These are phyloP conservation scores for Palloptera scutellata DNA, from an alignment of 2,888 invertebrate species.

Conservation along the genomic window DNA sequence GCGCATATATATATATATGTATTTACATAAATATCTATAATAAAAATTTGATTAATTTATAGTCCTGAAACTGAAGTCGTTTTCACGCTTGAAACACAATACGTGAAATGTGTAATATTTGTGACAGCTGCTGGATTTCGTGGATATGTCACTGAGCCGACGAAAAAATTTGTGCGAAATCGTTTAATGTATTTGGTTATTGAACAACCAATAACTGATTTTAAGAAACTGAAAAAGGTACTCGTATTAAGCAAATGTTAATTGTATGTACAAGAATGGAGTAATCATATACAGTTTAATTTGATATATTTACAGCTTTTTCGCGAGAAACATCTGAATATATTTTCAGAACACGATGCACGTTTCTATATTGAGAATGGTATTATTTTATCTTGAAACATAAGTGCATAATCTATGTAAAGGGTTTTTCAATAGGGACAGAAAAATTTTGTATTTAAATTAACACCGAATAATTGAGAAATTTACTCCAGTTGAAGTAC, in stretches of 20 bases:
- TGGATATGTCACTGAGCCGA: conserved; percentile 50
- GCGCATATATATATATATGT: no score
- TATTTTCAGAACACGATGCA: conserved; percentile 58
- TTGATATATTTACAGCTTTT: conserved; percentile 42
- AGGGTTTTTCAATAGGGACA: no score
- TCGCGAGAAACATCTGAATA: conserved; percentile 51
- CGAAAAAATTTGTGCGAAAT: conserved; percentile 43
- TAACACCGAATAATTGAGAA: no score
- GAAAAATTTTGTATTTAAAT: no score
- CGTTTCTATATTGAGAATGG: conserved; percentile 55
- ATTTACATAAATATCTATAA: no score
- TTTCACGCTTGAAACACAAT: conserved; percentile 49
- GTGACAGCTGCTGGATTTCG: conserved; percentile 48
- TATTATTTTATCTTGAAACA: not conserved
- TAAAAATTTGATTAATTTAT: not conserved
- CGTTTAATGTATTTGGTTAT: conserved; percentile 51
- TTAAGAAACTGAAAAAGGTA: conserved; percentile 51
- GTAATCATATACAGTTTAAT: not conserved
- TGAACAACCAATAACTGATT: conserved; percentile 47
- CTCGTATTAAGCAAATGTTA: not conserved
- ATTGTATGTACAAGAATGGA: not conserved
- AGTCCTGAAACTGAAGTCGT: conserved; percentile 47
- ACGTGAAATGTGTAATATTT: conserved; percentile 50
- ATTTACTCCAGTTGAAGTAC: no score
- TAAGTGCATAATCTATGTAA: not conserved